Evolutionary conservation across 1,140 invertebrate species (phyloP).

Genomic region (Plutomurus gul): DNA sequence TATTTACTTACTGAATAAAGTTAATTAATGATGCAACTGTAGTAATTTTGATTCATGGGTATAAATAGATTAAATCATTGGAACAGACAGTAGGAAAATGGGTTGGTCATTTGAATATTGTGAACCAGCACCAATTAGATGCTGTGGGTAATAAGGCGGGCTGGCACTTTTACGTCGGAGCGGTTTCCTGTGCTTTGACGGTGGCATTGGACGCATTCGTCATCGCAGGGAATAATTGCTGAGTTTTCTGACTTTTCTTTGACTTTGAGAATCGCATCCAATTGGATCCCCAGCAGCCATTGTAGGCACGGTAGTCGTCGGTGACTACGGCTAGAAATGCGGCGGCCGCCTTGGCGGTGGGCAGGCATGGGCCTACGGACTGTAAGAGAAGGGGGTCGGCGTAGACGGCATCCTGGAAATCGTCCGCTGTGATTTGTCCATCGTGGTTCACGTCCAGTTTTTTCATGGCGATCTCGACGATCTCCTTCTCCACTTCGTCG

Average conservation of each 20-base stretch:
- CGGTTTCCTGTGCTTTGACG: too few relatives aligned
- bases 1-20: too few relatives aligned
- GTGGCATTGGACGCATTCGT: neutral
- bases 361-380: conserved; percentile 77
- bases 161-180: too few relatives aligned
- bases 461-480: conserved; percentile 76
- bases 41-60: too few relatives aligned
- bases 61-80: too few relatives aligned
- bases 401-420: conserved; percentile 69
- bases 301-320: conserved; percentile 36
- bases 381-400: conserved; percentile 73
- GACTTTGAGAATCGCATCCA: neutral
- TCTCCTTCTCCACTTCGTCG: conserved; percentile 84
- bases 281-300: neutral
- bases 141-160: too few relatives aligned
- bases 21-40: too few relatives aligned
- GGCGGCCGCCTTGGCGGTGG: conserved; percentile 67
- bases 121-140: too few relatives aligned
- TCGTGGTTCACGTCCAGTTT: conserved; percentile 71
- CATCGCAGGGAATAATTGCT: neutral
- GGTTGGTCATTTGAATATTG: too few relatives aligned
- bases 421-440: conserved; percentile 73
- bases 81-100: too few relatives aligned
- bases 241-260: neutral
- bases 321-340: conserved; percentile 61